Evolutionary conservation across 2,888 invertebrate species (phyloP).

Genomic region (Drosophila cracens): DNA sequence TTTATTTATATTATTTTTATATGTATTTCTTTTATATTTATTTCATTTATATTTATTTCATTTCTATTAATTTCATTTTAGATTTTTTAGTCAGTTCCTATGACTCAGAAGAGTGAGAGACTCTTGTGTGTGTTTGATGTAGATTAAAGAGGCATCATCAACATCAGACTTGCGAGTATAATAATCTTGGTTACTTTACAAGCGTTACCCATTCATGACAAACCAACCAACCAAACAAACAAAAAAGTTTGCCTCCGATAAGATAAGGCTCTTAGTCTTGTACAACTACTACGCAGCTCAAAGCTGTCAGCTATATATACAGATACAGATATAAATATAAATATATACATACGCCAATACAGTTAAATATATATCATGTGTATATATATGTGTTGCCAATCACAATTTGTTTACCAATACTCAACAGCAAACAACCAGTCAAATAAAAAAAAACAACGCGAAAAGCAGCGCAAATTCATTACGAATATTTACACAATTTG

Average conservation of each 20-base stretch:
- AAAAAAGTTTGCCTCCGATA: slow-evolving; percentile 32
- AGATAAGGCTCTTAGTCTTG: slow-evolving; percentile 38
- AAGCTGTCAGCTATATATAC: not conserved
- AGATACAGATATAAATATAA: slow-evolving; percentile 3
- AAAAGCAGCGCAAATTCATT: slow-evolving; percentile 61
- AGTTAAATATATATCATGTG: not conserved
- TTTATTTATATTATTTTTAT: not conserved
- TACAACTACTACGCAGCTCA: slow-evolving; percentile 6
- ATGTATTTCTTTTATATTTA: not conserved
- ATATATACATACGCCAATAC: not conserved
- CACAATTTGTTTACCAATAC: slow-evolving; percentile 23
- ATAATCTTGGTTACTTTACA: slow-evolving; percentile 53
- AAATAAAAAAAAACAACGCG: slow-evolving; percentile 3
- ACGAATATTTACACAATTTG: slow-evolving; percentile 70
- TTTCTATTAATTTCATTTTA: not conserved
- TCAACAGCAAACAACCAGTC: slow-evolving; percentile 3
- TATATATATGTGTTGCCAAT: slow-evolving; percentile 6
- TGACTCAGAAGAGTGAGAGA: slow-evolving; percentile 32
- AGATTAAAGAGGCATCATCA: slow-evolving; percentile 54
- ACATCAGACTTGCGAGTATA: slow-evolving; percentile 23
- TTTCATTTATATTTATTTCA: not conserved
- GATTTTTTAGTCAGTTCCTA: slow-evolving; percentile 1
- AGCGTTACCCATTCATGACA: slow-evolving; percentile 55
- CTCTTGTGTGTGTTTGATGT: slow-evolving; percentile 16
- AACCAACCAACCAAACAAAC: slow-evolving; percentile 24